A percentile compares a stretch with the other conserved stretches of the same genome.
Evolutionary conservation across 2,888 invertebrate genomes (phyloP).

Genomic region (Acleris sparsana): DNA sequence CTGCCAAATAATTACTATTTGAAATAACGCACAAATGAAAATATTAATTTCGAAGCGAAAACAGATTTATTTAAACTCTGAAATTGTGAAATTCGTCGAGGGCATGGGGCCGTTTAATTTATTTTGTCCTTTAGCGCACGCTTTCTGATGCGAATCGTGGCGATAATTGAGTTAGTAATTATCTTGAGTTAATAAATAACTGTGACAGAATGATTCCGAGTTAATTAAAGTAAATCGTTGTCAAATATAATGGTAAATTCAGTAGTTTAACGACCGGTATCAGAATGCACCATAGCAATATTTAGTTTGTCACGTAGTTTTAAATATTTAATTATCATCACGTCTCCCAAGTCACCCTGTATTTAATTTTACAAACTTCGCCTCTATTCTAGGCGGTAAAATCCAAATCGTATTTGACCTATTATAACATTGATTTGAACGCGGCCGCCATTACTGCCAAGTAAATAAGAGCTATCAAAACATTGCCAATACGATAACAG

Average conservation of each 20-base stretch:
- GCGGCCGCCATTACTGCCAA: too few species aligned
- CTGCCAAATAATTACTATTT: slow-evolving; percentile 3
- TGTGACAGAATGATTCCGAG: slow-evolving; percentile 10
- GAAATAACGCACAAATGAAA: slow-evolving; percentile 20
- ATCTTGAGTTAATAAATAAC: slow-evolving; percentile 22
- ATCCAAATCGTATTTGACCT: too few species aligned
- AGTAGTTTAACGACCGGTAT: neutral
- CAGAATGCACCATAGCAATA: too few species aligned
- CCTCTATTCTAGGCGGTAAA: too few species aligned
- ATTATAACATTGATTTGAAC: too few species aligned
- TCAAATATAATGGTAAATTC: neutral
- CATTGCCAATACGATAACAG: too few species aligned
- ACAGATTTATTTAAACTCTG: slow-evolving; percentile 41
- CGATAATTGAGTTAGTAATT: slow-evolving; percentile 30
- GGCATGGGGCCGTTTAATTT: slow-evolving; percentile 42
- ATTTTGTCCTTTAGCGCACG: slow-evolving; percentile 33
- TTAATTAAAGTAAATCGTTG: slow-evolving; percentile 7
- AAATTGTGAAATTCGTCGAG: slow-evolving; percentile 23
- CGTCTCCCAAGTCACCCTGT: too few species aligned
- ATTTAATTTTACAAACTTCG: too few species aligned
- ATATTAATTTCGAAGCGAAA: slow-evolving; percentile 39
- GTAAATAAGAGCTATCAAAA: too few species aligned
- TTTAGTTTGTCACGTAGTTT: too few species aligned
- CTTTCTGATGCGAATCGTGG: slow-evolving; percentile 24
- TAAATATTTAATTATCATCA: too few species aligned